phyloP scores from a whole-genome alignment of 2,113 vertebrate species.

The Chrysemys picta region DNA sequence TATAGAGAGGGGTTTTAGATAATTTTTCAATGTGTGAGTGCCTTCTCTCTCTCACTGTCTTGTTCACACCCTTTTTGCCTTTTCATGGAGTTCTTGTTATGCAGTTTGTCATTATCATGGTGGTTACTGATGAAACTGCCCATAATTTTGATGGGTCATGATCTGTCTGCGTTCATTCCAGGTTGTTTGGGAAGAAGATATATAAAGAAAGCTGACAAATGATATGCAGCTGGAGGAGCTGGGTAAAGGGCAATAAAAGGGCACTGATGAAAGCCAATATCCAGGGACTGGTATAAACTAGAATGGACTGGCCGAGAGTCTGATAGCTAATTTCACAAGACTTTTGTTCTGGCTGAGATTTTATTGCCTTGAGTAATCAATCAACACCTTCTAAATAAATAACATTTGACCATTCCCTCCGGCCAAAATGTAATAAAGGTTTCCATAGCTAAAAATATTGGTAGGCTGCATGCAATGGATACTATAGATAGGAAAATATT shows the following conservation, averaged over 20 bases:
- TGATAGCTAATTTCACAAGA: neutral
- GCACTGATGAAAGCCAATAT: neutral
- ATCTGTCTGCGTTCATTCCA: neutral
- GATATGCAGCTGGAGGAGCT: neutral
- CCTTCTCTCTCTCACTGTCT: neutral
- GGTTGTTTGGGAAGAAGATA: neutral
- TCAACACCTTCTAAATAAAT: neutral
- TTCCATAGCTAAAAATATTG: neutral
- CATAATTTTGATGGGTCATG: neutral
- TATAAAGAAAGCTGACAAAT: neutral
- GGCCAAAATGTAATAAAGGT: neutral
- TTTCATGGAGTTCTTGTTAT: neutral
- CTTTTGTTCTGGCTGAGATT: neutral
- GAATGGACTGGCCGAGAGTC: conserved; percentile 18
- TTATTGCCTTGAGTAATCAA: neutral
- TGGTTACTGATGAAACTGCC: conserved; percentile 11
- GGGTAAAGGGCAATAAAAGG: neutral
- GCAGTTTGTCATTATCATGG: neutral
- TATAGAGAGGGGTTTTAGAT: neutral
- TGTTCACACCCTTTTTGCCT: neutral
- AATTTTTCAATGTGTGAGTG: neutral
- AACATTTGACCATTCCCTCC: neutral
- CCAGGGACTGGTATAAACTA: neutral
- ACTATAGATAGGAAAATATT: neutral
- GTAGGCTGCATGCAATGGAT: neutral